Conservation (phyloP, 1,140 invertebrate genomes). For the Holotrichia oblita region DNA sequence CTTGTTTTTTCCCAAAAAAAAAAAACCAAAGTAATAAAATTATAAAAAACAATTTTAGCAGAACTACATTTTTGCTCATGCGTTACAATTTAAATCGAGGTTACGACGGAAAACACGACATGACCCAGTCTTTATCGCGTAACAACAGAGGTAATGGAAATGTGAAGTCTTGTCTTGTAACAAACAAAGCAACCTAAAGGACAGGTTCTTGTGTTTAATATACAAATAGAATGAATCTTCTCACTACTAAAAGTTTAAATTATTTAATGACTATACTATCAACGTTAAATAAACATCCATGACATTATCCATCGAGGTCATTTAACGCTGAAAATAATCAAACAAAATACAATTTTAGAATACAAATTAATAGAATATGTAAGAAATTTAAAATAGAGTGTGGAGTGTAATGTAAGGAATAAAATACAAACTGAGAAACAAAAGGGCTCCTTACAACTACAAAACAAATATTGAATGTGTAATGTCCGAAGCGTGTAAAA, state of each 20-base stretch:
- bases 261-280: background rate
- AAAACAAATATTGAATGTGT: background rate
- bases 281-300: background rate
- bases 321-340: background rate
- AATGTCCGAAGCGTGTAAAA: background rate
- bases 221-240: background rate
- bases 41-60: no score
- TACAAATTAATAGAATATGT: background rate
- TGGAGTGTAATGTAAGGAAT: background rate
- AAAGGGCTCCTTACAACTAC: background rate
- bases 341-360: background rate
- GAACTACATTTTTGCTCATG: background rate
- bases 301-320: background rate
- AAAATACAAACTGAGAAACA: background rate
- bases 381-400: background rate
- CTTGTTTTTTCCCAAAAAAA: no score
- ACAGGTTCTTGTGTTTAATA: background rate
- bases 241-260: background rate
- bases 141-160: background rate
- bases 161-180: background rate
- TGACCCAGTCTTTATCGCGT: background rate
- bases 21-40: no score
- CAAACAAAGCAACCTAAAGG: background rate
- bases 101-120: background rate
- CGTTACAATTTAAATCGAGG: constrained; percentile 1